Conservation (phyloP, 2,113 vertebrate genomes). For the Sorex fumeus region DNA sequence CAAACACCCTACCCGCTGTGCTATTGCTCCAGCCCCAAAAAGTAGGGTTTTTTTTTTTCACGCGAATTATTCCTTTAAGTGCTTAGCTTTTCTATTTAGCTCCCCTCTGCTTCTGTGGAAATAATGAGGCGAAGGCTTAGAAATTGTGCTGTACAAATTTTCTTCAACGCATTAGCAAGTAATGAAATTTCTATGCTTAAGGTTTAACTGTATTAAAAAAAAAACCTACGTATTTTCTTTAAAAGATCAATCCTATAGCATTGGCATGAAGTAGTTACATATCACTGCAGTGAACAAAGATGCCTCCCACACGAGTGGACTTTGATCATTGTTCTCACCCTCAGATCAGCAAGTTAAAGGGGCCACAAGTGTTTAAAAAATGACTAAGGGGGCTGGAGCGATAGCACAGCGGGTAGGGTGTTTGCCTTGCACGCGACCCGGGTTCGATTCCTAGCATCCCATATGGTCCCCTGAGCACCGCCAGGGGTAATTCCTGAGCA, state of each 20-base stretch:
- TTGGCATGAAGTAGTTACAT: conserved; percentile 3
- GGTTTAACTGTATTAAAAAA: conserved; percentile 44
- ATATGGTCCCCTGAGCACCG: no score
- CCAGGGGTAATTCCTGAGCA: no score
- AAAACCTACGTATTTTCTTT: conserved; percentile 54
- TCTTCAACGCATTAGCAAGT: conserved; percentile 70
- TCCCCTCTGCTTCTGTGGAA: conserved; percentile 67
- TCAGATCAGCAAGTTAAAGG: conserved; percentile 1
- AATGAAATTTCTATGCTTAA: conserved; percentile 60
- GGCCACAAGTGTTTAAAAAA: not conserved
- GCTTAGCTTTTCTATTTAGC: conserved; percentile 52
- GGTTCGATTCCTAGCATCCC: no score
- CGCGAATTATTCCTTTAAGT: conserved; percentile 51
- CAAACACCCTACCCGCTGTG: no score
- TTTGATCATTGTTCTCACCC: not conserved
- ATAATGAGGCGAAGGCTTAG: conserved; percentile 68
- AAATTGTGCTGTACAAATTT: conserved; percentile 62
- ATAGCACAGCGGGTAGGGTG: no score
- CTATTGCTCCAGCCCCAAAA: no score
- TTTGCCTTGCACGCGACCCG: no score
- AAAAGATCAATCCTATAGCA: not conserved
- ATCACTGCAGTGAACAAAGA: not conserved
- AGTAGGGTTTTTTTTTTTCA: conserved; percentile 22
- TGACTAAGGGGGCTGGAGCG: no score
- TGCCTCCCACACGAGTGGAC: not conserved